Percentiles rank a stretch among this genome's conserved stretches.
These are phyloP conservation scores for Eutolmus rufibarbis DNA, from an alignment of 2,888 invertebrate species.

Conservation along the genomic window DNA sequence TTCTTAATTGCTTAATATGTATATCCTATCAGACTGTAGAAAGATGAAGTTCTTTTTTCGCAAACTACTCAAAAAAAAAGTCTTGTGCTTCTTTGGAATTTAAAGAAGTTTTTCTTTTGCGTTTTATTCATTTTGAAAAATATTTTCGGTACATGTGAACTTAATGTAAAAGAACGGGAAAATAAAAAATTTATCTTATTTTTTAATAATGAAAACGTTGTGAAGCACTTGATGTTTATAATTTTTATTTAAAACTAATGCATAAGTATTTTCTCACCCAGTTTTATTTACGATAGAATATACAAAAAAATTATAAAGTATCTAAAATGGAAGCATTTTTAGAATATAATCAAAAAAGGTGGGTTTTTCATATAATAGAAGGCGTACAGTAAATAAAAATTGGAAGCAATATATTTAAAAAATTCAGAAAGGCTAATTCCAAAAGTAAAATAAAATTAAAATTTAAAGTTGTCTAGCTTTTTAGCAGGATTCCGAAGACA, in stretches of 20 bases:
- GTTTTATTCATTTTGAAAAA: neutral
- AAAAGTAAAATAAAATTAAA: too few relatives aligned
- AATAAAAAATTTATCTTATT: neutral
- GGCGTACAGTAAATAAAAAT: too few relatives aligned
- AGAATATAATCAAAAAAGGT: too few relatives aligned
- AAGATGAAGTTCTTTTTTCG: conserved; percentile 23
- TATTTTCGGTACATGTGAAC: neutral
- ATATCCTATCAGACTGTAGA: conserved; percentile 31
- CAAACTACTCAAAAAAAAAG: neutral
- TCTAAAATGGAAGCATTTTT: neutral
- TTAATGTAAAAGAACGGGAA: neutral
- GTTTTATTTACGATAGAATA: neutral
- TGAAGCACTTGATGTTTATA: neutral
- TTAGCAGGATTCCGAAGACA: too few relatives aligned
- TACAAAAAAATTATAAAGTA: neutral
- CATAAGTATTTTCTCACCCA: neutral
- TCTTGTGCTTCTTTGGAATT: conserved; percentile 7
- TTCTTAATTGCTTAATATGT: conserved; percentile 35
- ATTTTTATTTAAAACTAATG: neutral
- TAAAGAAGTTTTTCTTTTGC: neutral
- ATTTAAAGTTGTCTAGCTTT: too few relatives aligned
- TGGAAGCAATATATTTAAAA: too few relatives aligned
- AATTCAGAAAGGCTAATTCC: too few relatives aligned
- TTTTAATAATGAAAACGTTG: neutral
- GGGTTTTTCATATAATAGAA: too few relatives aligned